Conservation (phyloP, 2,888 invertebrate species). For the Osmoderma eremita region DNA sequence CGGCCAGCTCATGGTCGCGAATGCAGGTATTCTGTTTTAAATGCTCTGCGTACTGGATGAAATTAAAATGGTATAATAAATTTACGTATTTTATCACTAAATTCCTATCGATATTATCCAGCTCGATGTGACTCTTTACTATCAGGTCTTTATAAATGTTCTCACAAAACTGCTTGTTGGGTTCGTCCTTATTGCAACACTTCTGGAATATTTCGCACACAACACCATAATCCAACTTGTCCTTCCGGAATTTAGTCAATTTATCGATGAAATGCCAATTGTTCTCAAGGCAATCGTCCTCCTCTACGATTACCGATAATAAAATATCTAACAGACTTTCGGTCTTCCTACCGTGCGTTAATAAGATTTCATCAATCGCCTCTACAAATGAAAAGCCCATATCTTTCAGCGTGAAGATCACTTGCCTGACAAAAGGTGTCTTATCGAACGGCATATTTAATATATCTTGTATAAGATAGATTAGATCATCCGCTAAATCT, state of each 20-base stretch:
- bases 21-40: slow-evolving; percentile 26
- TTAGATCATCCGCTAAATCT: neutral
- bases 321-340: slow-evolving; percentile 40
- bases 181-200: slow-evolving; percentile 20
- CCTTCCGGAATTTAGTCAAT: slow-evolving; percentile 32
- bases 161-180: slow-evolving; percentile 27
- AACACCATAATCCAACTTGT: slow-evolving; percentile 35
- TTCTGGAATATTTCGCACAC: slow-evolving; percentile 34
- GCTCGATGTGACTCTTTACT: slow-evolving; percentile 31
- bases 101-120: slow-evolving; percentile 11
- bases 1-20: slow-evolving; percentile 3
- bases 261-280: slow-evolving; percentile 43
- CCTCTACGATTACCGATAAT: slow-evolving; percentile 36
- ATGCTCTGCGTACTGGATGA: slow-evolving; percentile 23
- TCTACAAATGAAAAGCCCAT: slow-evolving; percentile 39
- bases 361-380: slow-evolving; percentile 39
- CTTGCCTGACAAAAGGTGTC: slow-evolving; percentile 29
- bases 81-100: slow-evolving; percentile 35
- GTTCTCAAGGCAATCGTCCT: slow-evolving; percentile 35
- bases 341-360: slow-evolving; percentile 32
- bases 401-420: slow-evolving; percentile 35
- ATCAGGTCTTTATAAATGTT: slow-evolving; percentile 40
- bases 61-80: slow-evolving; percentile 22
- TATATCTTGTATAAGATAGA: slow-evolving; percentile 29
- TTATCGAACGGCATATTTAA: slow-evolving; percentile 23